These are phyloP conservation scores for Caenorhabditis japonica DNA, from an alignment of 2,888 invertebrate species.

Conservation along the genomic window DNA sequence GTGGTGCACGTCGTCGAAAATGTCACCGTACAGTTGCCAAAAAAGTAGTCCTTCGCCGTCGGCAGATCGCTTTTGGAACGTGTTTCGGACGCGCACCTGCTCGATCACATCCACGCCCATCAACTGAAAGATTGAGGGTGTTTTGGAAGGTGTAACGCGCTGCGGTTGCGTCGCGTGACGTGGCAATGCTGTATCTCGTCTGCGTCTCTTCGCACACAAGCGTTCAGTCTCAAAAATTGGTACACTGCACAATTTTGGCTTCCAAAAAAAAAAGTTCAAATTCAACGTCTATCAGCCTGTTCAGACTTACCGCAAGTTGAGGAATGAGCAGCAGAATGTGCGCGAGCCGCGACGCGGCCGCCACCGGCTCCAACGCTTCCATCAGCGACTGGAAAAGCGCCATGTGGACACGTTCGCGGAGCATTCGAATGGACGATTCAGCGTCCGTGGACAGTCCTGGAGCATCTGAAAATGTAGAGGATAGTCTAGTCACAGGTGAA, in stretches of 20 bases:
- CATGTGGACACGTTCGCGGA: conserved; percentile 66
- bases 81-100: conserved; percentile 68
- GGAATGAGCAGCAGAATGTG: conserved; percentile 70
- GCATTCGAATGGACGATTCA: conserved; percentile 56
- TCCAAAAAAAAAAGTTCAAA: no score
- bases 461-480: conserved; percentile 58
- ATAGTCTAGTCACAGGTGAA: no score
- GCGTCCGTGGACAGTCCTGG: conserved; percentile 59
- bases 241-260: no score
- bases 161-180: no score
- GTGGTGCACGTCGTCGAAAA: conserved; percentile 59
- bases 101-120: conserved; percentile 69
- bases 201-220: no score
- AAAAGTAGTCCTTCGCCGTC: conserved; percentile 55
- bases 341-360: conserved; percentile 67
- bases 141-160: no score
- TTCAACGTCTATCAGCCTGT: no score
- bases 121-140: conserved; percentile 50
- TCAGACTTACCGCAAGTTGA: conserved; percentile 67
- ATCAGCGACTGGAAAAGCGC: conserved; percentile 65
- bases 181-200: no score
- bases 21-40: conserved; percentile 74
- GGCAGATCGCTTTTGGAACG: conserved; percentile 41
- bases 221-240: no score
- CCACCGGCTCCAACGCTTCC: conserved; percentile 37